Evolutionary conservation across 2,888 invertebrate genomes (phyloP).

Genomic region (Cryptus armator): DNA sequence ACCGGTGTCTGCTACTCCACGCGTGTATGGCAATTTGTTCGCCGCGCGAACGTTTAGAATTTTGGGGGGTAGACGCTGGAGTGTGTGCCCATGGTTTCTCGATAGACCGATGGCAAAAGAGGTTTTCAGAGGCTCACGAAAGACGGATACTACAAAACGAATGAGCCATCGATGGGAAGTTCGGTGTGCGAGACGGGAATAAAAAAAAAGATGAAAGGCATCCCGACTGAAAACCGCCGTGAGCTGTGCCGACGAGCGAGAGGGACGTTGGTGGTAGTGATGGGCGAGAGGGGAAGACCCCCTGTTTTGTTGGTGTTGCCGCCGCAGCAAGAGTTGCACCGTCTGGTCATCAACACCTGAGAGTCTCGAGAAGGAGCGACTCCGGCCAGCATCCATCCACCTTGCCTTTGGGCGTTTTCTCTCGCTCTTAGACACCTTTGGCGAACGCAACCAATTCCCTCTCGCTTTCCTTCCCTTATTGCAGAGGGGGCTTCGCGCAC

Average conservation of each 20-base stretch:
- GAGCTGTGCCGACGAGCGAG: slow-evolving; percentile 35
- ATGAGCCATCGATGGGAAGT: slow-evolving; percentile 39
- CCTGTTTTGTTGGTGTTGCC: slow-evolving; percentile 45
- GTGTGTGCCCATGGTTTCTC: not conserved
- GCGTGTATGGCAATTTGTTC: slow-evolving; percentile 64
- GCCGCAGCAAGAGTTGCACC: slow-evolving; percentile 59
- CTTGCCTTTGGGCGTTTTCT: slow-evolving; percentile 52
- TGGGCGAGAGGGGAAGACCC: slow-evolving; percentile 27
- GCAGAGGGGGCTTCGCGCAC: not conserved
- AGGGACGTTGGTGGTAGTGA: slow-evolving; percentile 1
- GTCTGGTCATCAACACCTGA: slow-evolving; percentile 73
- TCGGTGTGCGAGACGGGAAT: slow-evolving; percentile 48
- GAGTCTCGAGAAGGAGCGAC: slow-evolving; percentile 49
- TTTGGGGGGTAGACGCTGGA: not conserved
- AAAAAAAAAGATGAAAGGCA: slow-evolving; percentile 67
- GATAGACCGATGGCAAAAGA: not conserved
- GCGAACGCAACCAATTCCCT: not conserved
- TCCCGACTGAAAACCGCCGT: slow-evolving; percentile 52
- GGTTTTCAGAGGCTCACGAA: slow-evolving; percentile 29
- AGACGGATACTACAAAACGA: slow-evolving; percentile 33
- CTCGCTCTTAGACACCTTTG: slow-evolving; percentile 27
- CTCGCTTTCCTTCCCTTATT: slow-evolving; percentile 37
- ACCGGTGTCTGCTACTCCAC: slow-evolving; percentile 10
- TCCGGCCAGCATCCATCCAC: slow-evolving; percentile 9
- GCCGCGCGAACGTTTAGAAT: slow-evolving; percentile 54